Evolutionary conservation across 37 sponge, comb jelly and placozoan genomes (phyloP).

Genomic region (Eunapius fragilis): DNA sequence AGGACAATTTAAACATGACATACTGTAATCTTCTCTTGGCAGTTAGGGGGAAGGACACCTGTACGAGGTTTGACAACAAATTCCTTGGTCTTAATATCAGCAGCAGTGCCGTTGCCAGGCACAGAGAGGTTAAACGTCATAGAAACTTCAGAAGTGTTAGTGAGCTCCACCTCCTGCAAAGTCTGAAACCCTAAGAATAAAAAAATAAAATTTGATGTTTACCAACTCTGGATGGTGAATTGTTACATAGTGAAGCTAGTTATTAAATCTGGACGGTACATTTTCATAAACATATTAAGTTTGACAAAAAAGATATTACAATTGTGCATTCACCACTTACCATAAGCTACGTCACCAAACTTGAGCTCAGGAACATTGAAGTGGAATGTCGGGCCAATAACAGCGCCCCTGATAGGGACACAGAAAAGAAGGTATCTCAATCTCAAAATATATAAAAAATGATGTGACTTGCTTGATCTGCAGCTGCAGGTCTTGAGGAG

Average conservation of each 20-base stretch:
- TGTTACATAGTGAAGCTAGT: not conserved
- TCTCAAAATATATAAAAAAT: not conserved
- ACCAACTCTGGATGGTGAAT: too few species aligned
- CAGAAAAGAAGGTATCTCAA: not conserved
- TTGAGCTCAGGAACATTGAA: conserved; percentile 75
- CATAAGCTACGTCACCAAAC: conserved; percentile 89
- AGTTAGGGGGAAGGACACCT: conserved; percentile 75
- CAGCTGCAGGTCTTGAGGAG: conserved; percentile 68
- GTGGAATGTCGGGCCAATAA: conserved; percentile 96
- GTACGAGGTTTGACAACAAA: conserved; percentile 73
- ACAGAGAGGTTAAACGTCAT: conserved; percentile 80
- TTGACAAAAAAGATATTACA: not conserved
- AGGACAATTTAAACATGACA: not conserved
- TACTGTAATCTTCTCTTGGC: conserved; percentile 53
- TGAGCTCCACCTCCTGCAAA: conserved; percentile 60
- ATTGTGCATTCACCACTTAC: conserved; percentile 36
- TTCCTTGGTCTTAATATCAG: conserved; percentile 34
- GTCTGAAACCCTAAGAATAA: conserved; percentile 62
- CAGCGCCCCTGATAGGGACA: conserved; percentile 54
- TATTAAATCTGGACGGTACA: not conserved
- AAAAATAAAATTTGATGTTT: not conserved
- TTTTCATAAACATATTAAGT: too few species aligned
- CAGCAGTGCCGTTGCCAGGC: conserved; percentile 15
- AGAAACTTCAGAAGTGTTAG: conserved; percentile 92
- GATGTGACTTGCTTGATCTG: conserved; percentile 53